phyloP scores from a whole-genome alignment of 2,888 invertebrate species.

The Microctonus brassicae region DNA sequence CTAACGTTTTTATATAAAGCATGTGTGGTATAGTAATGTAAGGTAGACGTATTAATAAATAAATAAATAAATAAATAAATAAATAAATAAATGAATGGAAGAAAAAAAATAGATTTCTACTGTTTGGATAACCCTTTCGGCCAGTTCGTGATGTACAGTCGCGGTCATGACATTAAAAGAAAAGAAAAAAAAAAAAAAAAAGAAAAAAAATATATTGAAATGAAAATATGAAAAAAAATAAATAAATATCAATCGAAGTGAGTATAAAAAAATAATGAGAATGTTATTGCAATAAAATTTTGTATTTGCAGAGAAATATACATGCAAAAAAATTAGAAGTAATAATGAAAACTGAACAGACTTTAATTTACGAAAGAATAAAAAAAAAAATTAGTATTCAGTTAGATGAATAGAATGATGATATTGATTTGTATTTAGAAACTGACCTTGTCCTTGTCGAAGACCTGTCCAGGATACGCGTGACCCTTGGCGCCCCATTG shows the following conservation, averaged over 20 bases:
- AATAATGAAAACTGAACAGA: no score
- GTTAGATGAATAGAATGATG: background rate
- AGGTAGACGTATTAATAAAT: background rate
- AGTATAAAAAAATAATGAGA: no score
- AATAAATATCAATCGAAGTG: no score
- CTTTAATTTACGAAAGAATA: no score
- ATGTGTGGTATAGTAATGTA: background rate
- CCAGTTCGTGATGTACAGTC: background rate
- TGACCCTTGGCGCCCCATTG: constrained; percentile 66
- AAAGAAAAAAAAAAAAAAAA: background rate
- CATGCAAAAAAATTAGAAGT: no score
- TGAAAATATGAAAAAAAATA: no score
- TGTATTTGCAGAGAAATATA: no score
- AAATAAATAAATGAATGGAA: no score
- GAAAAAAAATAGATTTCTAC: background rate
- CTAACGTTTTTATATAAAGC: background rate
- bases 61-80: no score
- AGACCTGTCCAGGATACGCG: constrained; percentile 62
- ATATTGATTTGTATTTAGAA: background rate
- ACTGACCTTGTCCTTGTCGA: constrained; percentile 66
- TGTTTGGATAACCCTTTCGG: constrained; percentile 21
- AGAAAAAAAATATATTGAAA: no score
- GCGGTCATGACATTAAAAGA: background rate
- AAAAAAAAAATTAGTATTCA: background rate
- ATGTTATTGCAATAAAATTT: no score